Base-by-base conservation (phyloP, 2,797 vertebrate species). In the Microcaecilia unicolor region DNA sequence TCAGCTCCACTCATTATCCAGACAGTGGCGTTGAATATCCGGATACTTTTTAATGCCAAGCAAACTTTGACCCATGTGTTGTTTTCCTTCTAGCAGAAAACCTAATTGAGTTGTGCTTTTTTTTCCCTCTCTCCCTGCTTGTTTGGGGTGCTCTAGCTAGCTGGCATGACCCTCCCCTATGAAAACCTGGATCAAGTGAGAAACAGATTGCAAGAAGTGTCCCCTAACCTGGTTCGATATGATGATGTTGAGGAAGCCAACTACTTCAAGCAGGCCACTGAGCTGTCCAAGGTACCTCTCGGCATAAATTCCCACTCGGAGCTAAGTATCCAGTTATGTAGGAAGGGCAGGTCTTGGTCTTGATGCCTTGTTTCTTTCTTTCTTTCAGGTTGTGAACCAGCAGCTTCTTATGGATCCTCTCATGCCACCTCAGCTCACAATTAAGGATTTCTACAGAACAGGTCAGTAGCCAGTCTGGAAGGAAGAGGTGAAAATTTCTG, bases 391-490 rank as follows among this genome's bases (percentile, higher is more conserved):
- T 28, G 87, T 87, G 40, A 88, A 92, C 34, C 92, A 95, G 53
- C 76, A 88, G 16, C 67, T 98, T 44, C 68, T 95, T 41, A 67
- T 84, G 20, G 80, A 87, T 51, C 92, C 95, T 37, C 86, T 99
- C 45, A 68, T 95, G 32, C 90, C 95, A 18, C 90, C 92, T 60
- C 96, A 99, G 52, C 69, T 97, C 29, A 80, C 92, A 28, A 89
- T 88, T 41, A 96, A 90, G 72, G 95, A 99, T 71, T 99, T 97
- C 60, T 99, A 98, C 58, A 99, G 99, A 96, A 99, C 96, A 61
- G 96, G 96, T 91, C 69, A 18, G 79, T 64, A 50, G 16, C 13
- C 31, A 13, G 18, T 21, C 6, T 16, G 15, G 32, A 38, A 7
- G 4, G 2, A 28, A 11, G 25, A 25, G 30, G 25, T 8, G 25